Evolutionary conservation across 1,140 invertebrate species (phyloP), one percentile per base, ranked within the genome.

Genomic region (Hirudo medicinalis): DNA sequence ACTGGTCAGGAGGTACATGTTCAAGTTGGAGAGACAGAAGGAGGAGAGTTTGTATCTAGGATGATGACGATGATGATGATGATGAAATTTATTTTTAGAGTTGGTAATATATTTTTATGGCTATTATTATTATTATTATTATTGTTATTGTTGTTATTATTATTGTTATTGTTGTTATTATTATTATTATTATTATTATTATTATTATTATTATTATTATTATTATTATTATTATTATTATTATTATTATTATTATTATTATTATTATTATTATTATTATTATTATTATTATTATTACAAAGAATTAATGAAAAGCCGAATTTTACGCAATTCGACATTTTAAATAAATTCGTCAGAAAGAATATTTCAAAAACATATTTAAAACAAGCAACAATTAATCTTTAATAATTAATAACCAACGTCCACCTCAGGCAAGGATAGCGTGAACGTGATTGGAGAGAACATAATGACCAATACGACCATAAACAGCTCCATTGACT

Each of bases 1-100:
- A 60, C 72, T 81, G 25, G 80, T 81, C 13, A 77, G 80, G 71
- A 72, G 80, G 70, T 82, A 82, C 73, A 76, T 81, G 43, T 82
- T 82, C 63, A 81, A 82, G 72, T 72, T 80, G 69, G 80, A 82
- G 72, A 72, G 80, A 73, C 78, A 78, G 20, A 79, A 78, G 72
- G 80, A 81, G 66, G 79, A 79, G 72, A 79, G 78, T 67, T 72
- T 72, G 73, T 55, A 15, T 36, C 25, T 2, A 36, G 25, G 3
- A 68, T 36, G 36, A 68, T 22, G n/a, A 40, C 25, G 32, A 68
- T 68, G 15, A 68, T 36, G 5, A 68, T 43, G 36, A 36, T 36
- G n/a, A 68, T 68, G 13, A 67, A 67, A 17, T 5, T 3, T 22
- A 29, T 20, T 67, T 29, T 67, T 29, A 29, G 17, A 19, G 63